Base-by-base conservation (phyloP, 1,140 invertebrate genomes). In the Anastrepha obliqua region DNA sequence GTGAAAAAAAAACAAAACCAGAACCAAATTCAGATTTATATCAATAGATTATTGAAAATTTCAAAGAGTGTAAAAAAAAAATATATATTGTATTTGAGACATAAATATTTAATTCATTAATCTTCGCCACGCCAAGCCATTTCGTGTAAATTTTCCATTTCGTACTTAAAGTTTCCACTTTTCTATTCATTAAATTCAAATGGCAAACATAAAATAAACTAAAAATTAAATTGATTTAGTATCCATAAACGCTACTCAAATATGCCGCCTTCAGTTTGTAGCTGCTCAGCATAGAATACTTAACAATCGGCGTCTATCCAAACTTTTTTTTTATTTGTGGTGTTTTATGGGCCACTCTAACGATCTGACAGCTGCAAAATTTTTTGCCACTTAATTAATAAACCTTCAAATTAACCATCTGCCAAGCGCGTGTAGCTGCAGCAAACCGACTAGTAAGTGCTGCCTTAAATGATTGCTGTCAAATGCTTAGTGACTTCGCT, bases 381-480 rank as follows among this genome's bases (percentile, higher is more conserved):
- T 47, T 74, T 47, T 74, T 44, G 15, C 5, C 39, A 44, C 7
- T 74, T 74, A 44, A 74, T 74, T 74, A 44, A 44, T 47, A 74
- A 74, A 47, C 67, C 67, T 44, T 44, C 67, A 74, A 42, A 47
- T 42, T 17, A 17, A 17, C 17, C 4, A 74, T 6, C 39, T 74
- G 70, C n/a, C 39, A 74, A 29, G 44, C 70, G 70, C 44, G 44
- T 51, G 17, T 74, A 11, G 42, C 17, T 74, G 44, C 70, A n/a
- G 47, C 44, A 47, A 47, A 74, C 44, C 47, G 44, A 8, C 29
- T 29, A 29, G 47, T n/a, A 74, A 74, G 13, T 74, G 70, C 29
- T 74, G 44, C 44, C 70, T 44, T 44, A 74, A 74, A 74, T 74
- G 70, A 74, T 74, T 29, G 44, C 70, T 74, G 44, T 74, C 70